phyloP scores from a whole-genome alignment of 1,140 invertebrate species.

The Cydia splendana region DNA sequence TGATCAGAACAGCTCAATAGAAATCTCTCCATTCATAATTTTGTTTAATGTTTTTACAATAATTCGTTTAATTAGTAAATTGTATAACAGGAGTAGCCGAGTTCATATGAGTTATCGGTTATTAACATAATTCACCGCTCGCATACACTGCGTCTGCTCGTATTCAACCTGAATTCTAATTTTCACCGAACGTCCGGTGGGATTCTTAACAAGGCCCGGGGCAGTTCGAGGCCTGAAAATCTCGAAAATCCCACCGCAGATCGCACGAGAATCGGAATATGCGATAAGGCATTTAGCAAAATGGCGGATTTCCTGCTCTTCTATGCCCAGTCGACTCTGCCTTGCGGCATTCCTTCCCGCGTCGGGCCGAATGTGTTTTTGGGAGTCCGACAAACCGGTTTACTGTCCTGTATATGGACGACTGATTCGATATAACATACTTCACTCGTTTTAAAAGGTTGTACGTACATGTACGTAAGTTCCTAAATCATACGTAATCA shows the following conservation, averaged over 20 bases:
- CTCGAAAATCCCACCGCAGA: constrained; percentile 72
- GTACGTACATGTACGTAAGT: too few relatives aligned
- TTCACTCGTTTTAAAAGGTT: not conserved
- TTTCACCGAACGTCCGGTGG: constrained; percentile 48
- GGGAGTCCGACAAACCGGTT: constrained; percentile 15
- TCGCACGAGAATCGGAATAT: constrained; percentile 72
- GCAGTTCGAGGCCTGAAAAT: constrained; percentile 65
- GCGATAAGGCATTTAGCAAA: constrained; percentile 73
- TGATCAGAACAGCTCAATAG: not conserved
- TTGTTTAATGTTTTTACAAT: not conserved
- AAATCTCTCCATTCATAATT: not conserved
- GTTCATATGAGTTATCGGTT: constrained; percentile 40
- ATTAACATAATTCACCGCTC: constrained; percentile 44
- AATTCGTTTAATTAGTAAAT: not conserved
- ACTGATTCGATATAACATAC: not conserved
- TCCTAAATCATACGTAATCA: too few relatives aligned
- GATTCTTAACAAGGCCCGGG: constrained; percentile 73
- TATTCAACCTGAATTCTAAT: constrained; percentile 63
- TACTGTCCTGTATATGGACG: constrained; percentile 10
- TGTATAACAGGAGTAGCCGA: not conserved
- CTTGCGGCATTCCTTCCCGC: constrained; percentile 42
- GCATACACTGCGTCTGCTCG: constrained; percentile 54
- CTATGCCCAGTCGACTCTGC: constrained; percentile 22
- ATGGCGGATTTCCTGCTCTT: constrained; percentile 46
- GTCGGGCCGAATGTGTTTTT: constrained; percentile 23